Percentiles rank a stretch among this genome's conserved stretches.
Evolutionary conservation across 1,140 invertebrate genomes (phyloP).

Genomic region (Vollenhovia emeryi): DNA sequence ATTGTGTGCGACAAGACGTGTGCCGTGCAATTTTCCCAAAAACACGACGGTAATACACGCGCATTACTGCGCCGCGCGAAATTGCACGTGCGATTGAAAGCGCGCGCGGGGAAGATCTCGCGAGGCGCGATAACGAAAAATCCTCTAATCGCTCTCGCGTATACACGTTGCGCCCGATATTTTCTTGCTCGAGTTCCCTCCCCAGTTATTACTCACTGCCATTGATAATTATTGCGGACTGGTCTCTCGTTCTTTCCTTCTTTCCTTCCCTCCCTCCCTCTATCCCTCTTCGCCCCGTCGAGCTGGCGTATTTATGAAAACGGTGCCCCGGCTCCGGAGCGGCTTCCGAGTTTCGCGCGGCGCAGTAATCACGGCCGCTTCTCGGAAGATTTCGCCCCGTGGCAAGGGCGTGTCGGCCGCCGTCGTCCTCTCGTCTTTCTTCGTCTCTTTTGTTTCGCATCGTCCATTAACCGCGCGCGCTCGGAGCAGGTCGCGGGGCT

Average conservation of each 20-base stretch:
- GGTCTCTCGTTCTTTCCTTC: constrained; percentile 6
- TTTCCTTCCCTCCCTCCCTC: background rate
- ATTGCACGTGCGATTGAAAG: background rate
- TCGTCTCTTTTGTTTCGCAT: constrained; percentile 67
- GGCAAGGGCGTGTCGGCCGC: constrained; percentile 66
- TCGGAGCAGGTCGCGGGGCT: constrained; percentile 59
- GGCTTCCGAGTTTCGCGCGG: constrained; percentile 73
- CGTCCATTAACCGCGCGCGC: constrained; percentile 68
- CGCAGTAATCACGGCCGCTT: constrained; percentile 65
- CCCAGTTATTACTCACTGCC: constrained; percentile 65
- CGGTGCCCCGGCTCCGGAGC: constrained; percentile 57
- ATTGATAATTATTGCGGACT: constrained; percentile 65
- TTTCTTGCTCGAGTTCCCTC: constrained; percentile 54
- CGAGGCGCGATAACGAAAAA: constrained; percentile 33
- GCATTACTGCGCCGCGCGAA: background rate
- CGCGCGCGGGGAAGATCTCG: background rate
- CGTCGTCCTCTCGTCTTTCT: constrained; percentile 42
- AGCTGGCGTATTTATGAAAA: constrained; percentile 59
- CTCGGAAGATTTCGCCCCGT: constrained; percentile 72
- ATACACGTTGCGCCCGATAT: constrained; percentile 23
- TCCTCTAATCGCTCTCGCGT: constrained; percentile 15
- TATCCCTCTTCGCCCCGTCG: background rate
- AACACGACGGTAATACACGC: background rate
- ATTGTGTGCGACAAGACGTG: background rate
- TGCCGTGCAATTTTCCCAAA: background rate